Percentiles rank a stretch among this genome's conserved stretches.
Conservation (phyloP, 2,797 vertebrate species). For the Melopsittacus undulatus region DNA sequence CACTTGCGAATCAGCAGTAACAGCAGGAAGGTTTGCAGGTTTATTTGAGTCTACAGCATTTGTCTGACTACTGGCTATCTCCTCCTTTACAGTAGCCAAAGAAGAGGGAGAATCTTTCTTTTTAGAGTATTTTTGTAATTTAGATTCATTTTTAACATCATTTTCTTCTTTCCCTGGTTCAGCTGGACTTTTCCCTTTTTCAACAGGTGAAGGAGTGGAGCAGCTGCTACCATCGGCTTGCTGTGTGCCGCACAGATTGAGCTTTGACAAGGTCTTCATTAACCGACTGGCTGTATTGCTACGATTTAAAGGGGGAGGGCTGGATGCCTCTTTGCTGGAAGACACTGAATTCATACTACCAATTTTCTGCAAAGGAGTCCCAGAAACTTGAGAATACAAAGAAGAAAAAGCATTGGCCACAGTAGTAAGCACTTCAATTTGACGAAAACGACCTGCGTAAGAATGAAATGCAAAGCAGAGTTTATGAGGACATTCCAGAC, state of each 20-base stretch:
- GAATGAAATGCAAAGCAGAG: not conserved
- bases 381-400: conserved; percentile 96
- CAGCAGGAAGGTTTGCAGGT: conserved; percentile 8
- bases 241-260: conserved; percentile 78
- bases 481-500: not conserved
- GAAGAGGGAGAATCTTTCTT: conserved; percentile 83
- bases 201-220: conserved; percentile 39
- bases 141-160: conserved; percentile 75
- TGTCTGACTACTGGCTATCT: conserved; percentile 70
- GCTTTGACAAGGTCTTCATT: conserved; percentile 87
- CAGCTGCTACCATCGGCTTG: conserved; percentile 54
- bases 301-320: conserved; percentile 77
- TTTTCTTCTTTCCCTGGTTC: conserved; percentile 63
- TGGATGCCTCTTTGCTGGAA: conserved; percentile 76
- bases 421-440: conserved; percentile 96
- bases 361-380: conserved; percentile 88
- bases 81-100: conserved; percentile 89
- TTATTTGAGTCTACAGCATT: not conserved
- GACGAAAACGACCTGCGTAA: conserved; percentile 92
- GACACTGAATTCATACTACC: conserved; percentile 76
- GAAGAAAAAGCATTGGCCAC: conserved; percentile 97
- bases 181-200: conserved; percentile 58
- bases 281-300: conserved; percentile 87
- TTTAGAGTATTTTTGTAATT: conserved; percentile 77
- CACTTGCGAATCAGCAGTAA: not conserved